Base-by-base conservation (phyloP, 2,888 invertebrate species). In the Sinelater perroti region DNA sequence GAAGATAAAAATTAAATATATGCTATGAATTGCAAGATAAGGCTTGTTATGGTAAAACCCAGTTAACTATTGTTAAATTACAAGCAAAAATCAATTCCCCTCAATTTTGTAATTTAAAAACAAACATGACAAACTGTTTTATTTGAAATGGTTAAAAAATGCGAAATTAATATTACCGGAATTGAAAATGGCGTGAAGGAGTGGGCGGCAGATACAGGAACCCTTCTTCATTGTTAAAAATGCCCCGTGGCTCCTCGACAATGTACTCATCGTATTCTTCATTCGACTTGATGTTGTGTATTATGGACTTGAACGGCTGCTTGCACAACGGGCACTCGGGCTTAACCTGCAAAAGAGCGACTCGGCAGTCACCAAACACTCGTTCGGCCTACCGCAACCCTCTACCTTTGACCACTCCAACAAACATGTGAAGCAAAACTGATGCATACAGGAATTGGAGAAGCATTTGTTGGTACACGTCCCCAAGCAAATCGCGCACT, bases 311-410 rank as follows among this genome's bases (percentile, higher is more conserved):
- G 76, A 97, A 97, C 2, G 87, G 84, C 74, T 94, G 92, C 74
- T 97, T 97, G 78, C 97, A 97, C 0, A 97, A 80, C 0, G 97
- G 97, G 77, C 96, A 96, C 73, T 91, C 95, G 0, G 95, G 87
- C 79, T 95, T 96, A 8, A 95, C 90, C 90, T 91, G 74, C 81
- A 82, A 56, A 46, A 55, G 62, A 44, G 26, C 2, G 14, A 40
- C 14, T n/a, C n/a, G n/a, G n/a, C n/a, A n/a, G n/a, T n/a, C n/a
- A n/a, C n/a, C n/a, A 40, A 36, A 30, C 1, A 47, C 11, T 33
- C 13, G 24, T 31, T 21, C 1, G 3, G 26, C 2, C 2, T 13
- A 10, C 6, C 2, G 5, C 10, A 21, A 4, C 8, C 7, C 24
- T 28, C 2, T 75, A 89, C 89, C 83, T 93, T 95, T 52, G 95